A percentile compares a stretch with the other conserved stretches of the same genome.
Conservation (phyloP, 2,888 invertebrate genomes). For the Leptinotarsa tumamoca region DNA sequence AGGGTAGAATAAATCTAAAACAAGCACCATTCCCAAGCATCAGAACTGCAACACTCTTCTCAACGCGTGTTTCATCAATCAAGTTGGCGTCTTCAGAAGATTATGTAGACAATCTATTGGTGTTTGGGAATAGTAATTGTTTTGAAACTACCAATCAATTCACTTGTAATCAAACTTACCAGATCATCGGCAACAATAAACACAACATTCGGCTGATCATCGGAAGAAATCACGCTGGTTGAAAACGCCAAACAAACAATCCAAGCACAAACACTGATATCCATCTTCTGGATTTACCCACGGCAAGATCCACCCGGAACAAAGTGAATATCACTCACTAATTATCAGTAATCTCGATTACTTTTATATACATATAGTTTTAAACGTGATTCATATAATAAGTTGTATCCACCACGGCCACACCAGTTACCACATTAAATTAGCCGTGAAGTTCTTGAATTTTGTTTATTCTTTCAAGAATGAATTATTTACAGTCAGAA, state of each 20-base stretch:
- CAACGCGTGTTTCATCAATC: too few species aligned
- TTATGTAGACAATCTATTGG: too few species aligned
- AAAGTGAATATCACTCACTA: conserved; percentile 16
- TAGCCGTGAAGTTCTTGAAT: conserved; percentile 54
- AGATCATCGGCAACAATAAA: conserved; percentile 58
- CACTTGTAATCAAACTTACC: conserved; percentile 46
- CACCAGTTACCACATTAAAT: conserved; percentile 55
- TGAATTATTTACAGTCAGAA: conserved; percentile 15
- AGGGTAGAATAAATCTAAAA: too few species aligned
- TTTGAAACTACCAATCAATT: too few species aligned
- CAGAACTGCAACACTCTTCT: too few species aligned
- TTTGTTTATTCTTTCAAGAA: conserved; percentile 18
- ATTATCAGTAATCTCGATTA: conserved; percentile 11
- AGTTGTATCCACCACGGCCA: conserved; percentile 21
- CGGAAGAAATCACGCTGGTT: conserved; percentile 34
- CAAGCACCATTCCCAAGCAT: too few species aligned
- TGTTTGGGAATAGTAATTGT: too few species aligned
- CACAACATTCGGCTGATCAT: conserved; percentile 56
- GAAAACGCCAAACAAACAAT: conserved; percentile 6
- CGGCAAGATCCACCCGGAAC: conserved; percentile 20
- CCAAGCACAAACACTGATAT: conserved; percentile 10
- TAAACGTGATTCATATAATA: conserved; percentile 23
- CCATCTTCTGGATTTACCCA: neutral
- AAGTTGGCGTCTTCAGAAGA: too few species aligned
- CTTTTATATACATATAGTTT: conserved; percentile 15